These are phyloP conservation scores for Sarcophaga bullata DNA, from an alignment of 1,140 invertebrate genomes.

Conservation along the genomic window DNA sequence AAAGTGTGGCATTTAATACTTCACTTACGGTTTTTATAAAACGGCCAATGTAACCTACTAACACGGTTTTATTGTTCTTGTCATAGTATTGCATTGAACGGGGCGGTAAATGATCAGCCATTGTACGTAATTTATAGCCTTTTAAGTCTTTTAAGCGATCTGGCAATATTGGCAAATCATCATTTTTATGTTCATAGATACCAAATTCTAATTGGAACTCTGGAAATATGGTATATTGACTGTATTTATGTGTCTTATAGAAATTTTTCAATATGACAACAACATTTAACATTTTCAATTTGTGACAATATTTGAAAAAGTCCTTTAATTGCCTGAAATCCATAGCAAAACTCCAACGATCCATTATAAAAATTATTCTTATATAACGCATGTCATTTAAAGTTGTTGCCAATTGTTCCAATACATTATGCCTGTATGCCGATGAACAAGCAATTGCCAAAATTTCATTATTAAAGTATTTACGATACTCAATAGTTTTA, in stretches of 20 bases:
- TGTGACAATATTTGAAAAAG: neutral
- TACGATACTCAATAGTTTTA: neutral
- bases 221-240: neutral
- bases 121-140: neutral
- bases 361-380: neutral
- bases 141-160: neutral
- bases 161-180: neutral
- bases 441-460: neutral
- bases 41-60: neutral
- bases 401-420: neutral
- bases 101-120: neutral
- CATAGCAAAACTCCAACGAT: too few relatives aligned
- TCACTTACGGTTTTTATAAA: neutral
- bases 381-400: slow-evolving; percentile 22
- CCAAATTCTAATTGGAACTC: neutral
- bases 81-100: slow-evolving; percentile 8
- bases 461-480: slow-evolving; percentile 12
- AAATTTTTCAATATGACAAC: neutral
- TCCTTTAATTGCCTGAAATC: neutral
- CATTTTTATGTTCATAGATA: neutral
- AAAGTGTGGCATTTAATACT: neutral
- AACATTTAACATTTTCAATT: slow-evolving; percentile 24
- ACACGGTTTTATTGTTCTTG: neutral
- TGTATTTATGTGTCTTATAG: neutral
- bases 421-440: neutral